Evolutionary conservation across 1,140 invertebrate genomes (phyloP).

Genomic region (Acromyrmex charruanus): DNA sequence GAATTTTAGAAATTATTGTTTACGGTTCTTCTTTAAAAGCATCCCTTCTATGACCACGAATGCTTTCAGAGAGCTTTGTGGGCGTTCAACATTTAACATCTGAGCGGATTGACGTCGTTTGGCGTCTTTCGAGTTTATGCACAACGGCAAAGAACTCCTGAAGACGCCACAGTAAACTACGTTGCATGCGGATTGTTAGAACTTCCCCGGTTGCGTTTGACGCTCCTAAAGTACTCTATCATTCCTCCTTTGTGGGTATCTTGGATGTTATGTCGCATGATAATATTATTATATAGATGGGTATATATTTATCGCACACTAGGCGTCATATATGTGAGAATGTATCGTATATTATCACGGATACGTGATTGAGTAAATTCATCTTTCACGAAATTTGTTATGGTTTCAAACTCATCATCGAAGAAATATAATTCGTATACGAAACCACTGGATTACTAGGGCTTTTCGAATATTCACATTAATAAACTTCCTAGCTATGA

Average conservation of each 20-base stretch:
- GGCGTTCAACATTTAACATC: slow-evolving; percentile 33
- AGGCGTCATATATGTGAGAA: neutral
- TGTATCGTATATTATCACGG: slow-evolving; percentile 6
- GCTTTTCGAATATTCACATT: slow-evolving; percentile 38
- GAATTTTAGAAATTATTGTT: slow-evolving; percentile 8
- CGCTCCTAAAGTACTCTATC: slow-evolving; percentile 21
- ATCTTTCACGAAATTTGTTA: neutral
- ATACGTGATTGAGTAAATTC: slow-evolving; percentile 9
- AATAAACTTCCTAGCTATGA: slow-evolving; percentile 39
- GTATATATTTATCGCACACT: neutral
- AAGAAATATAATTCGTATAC: slow-evolving; percentile 36
- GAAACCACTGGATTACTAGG: slow-evolving; percentile 5
- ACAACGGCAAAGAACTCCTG: slow-evolving; percentile 27
- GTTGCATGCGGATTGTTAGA: slow-evolving; percentile 37
- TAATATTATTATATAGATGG: slow-evolving; percentile 41
- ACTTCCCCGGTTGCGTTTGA: slow-evolving; percentile 21
- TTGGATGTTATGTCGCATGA: slow-evolving; percentile 20
- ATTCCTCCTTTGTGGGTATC: slow-evolving; percentile 19
- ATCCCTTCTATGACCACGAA: neutral
- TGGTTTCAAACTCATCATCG: neutral
- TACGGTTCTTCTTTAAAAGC: neutral
- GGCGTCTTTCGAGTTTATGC: slow-evolving; percentile 45
- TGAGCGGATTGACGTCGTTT: slow-evolving; percentile 52
- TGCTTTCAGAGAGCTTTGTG: slow-evolving; percentile 12
- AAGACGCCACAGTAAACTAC: slow-evolving; percentile 19